Evolutionary conservation across 1,140 invertebrate genomes (phyloP), one percentile per base, ranked within the genome.

Genomic region (Brachystomella parvula): DNA sequence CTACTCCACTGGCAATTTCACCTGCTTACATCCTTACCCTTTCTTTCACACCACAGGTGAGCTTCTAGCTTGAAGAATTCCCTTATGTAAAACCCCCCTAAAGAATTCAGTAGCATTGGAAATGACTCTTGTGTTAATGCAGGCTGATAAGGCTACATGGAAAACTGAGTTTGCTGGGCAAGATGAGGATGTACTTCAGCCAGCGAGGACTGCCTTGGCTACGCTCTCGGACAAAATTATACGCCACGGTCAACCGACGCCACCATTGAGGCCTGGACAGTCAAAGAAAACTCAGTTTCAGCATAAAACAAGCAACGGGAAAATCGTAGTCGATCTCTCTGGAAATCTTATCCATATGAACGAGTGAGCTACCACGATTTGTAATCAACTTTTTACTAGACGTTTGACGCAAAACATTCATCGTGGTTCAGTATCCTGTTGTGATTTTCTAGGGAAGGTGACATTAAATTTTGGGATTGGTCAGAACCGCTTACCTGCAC

Each of bases 1-100:
- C 33, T n/a, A 64, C 28, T 21, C 61, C 71, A 1, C 19, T 69
- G 17, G 31, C 49, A 19, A 57, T 53, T 47, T 31, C 71, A 31
- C 65, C 66, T 1, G 67, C 71, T 9, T 72, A 72, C 35, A 61
- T 72, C n/a, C 19, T 72, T 3, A 64, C 58, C 24, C 56, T 72
- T 3, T 69, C 71, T 28, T 63, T 66, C n/a, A 30, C 44, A 17
- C 56, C 44, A 3, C 39, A 47, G 6, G 68, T 66, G 31, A 60
- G 62, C 15, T 39, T 61, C 32, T 21, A 15, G 15, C 17, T 17
- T 9, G 12, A 28, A n/a, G 30, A 3, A 32, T 60, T 30, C 9
- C 9, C 19, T 28, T 9, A 24, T 15, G 26, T 29, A 19, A 60
- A 19, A 3, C 17, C 6, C 47, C 21, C 21, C 61, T 30, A 28